Conservation (phyloP, 2,888 invertebrate species). For the Hypsopygia costalis region DNA sequence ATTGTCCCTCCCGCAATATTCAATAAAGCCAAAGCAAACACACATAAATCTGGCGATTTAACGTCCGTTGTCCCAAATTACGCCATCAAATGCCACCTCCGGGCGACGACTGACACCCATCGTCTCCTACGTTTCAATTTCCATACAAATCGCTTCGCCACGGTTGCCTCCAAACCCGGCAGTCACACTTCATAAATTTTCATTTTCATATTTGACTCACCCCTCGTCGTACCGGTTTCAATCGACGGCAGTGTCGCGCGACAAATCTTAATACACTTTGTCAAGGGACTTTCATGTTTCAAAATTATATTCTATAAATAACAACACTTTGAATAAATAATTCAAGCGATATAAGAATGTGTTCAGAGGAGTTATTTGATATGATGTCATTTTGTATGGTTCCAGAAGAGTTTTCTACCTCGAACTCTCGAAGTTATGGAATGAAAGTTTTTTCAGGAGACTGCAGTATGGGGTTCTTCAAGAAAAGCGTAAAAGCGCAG, state of each 20-base stretch:
- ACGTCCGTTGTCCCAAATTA: constrained; percentile 70
- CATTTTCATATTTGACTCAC: constrained; percentile 67
- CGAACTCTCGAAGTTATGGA: too few relatives aligned
- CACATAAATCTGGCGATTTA: constrained; percentile 68
- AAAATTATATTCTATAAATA: constrained; percentile 3
- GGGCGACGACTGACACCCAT: constrained; percentile 41
- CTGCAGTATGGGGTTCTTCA: too few relatives aligned
- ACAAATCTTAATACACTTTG: constrained; percentile 34
- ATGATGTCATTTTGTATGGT: too few relatives aligned
- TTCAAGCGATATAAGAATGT: too few relatives aligned
- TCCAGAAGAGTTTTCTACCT: too few relatives aligned
- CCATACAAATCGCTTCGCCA: constrained; percentile 76
- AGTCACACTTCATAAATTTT: constrained; percentile 75
- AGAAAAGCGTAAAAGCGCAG: too few relatives aligned
- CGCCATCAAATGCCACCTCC: constrained; percentile 70
- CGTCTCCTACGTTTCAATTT: constrained; percentile 64
- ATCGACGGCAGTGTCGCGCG: constrained; percentile 24
- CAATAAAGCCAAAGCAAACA: constrained; percentile 64
- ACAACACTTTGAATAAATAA: too few relatives aligned
- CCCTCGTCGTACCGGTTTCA: constrained; percentile 17
- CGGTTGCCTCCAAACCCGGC: constrained; percentile 35
- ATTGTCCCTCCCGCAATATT: constrained; percentile 45
- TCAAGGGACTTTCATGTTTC: constrained; percentile 20
- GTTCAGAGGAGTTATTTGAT: too few relatives aligned
- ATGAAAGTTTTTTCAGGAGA: too few relatives aligned